Evolutionary conservation across 1,140 invertebrate species (phyloP).

Genomic region (Ectropis grisescens): DNA sequence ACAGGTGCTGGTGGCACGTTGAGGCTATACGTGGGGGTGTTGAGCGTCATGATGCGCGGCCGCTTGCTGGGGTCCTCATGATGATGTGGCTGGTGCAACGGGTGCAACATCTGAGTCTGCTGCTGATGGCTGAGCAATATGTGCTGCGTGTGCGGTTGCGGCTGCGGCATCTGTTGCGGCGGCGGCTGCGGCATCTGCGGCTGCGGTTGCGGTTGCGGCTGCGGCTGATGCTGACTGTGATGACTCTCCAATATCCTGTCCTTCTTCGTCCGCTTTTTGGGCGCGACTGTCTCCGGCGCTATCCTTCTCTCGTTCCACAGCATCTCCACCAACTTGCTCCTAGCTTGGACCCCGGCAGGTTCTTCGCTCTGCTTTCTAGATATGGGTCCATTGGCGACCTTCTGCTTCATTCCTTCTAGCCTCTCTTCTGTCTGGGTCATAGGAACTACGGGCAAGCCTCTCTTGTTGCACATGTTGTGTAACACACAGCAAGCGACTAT

Average conservation of each 20-base stretch:
- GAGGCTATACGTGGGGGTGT: slow-evolving; percentile 31
- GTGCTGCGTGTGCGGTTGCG: not conserved
- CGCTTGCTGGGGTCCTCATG: slow-evolving; percentile 36
- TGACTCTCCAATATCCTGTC: slow-evolving; percentile 25
- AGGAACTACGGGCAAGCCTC: slow-evolving; percentile 21
- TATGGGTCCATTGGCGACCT: slow-evolving; percentile 40
- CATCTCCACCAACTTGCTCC: slow-evolving; percentile 28
- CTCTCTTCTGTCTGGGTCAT: slow-evolving; percentile 48
- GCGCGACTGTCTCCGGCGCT: slow-evolving; percentile 18
- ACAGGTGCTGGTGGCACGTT: slow-evolving; percentile 29
- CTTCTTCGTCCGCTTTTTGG: slow-evolving; percentile 39
- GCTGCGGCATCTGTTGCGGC: slow-evolving; percentile 11
- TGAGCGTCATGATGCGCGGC: slow-evolving; percentile 28
- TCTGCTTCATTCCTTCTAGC: slow-evolving; percentile 52
- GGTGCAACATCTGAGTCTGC: too few relatives aligned
- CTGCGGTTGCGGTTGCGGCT: slow-evolving; percentile 2
- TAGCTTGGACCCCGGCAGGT: slow-evolving; percentile 22
- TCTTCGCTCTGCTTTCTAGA: slow-evolving; percentile 38
- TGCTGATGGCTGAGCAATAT: too few relatives aligned
- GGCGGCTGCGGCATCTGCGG: not conserved
- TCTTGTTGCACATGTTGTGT: slow-evolving; percentile 41
- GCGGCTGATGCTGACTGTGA: slow-evolving; percentile 10
- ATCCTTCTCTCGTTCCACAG: slow-evolving; percentile 44
- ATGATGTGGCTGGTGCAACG: slow-evolving; percentile 4
- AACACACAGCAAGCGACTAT: slow-evolving; percentile 47